Base-by-base conservation (phyloP, 2,797 vertebrate species). In the Phylloscopus collybita region DNA sequence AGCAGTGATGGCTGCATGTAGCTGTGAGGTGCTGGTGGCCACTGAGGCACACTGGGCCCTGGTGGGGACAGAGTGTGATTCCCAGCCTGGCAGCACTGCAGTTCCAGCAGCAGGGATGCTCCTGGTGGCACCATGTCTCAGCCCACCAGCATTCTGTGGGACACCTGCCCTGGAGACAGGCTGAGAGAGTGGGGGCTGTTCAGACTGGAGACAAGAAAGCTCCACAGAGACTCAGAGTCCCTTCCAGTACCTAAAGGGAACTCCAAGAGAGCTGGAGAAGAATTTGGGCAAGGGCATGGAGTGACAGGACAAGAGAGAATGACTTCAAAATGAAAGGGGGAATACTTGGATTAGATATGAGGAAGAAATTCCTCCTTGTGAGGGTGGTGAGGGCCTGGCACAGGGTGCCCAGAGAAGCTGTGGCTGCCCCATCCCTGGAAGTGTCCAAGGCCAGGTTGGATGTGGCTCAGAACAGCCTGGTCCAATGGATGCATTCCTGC, bases 1-100 rank as follows among this genome's bases (percentile, higher is more conserved):
- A 71, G 6, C 1, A 1, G 8, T 11, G 50, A 32, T 13, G 14
- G 27, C 22, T 27, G 3, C 0, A 0, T 10, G 7, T 23, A 27
- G 22, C n/a, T 4, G 3, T 0, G 7, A 78, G 70, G 25, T 9
- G 56, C n/a, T 69, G 45, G 53, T 61, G 42, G 54, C 47, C 42
- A 82, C 40, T 0, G 0, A 20, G 59, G n/a, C 36, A 16, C 30
- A 0, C 5, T 27, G 62, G n/a, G 40, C 40, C 40, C 40, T 40
- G 40, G 45, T 44, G 42, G 42, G 42, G 42, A 44, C 42, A 44
- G 42, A 44, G 42, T 17, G 7, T 4, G 11, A 22, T 30, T 36
- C 30, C 40, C 23, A 49, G 27, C 38, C 27, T 26, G 15, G 26
- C 60, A 40, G 38, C 19, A 8, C 9, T 1, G 1, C 27, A 19